A percentile compares a stretch with the other conserved stretches of the same genome.
Evolutionary conservation across 2,888 invertebrate genomes (phyloP).

Genomic region (Drosophila incognita): DNA sequence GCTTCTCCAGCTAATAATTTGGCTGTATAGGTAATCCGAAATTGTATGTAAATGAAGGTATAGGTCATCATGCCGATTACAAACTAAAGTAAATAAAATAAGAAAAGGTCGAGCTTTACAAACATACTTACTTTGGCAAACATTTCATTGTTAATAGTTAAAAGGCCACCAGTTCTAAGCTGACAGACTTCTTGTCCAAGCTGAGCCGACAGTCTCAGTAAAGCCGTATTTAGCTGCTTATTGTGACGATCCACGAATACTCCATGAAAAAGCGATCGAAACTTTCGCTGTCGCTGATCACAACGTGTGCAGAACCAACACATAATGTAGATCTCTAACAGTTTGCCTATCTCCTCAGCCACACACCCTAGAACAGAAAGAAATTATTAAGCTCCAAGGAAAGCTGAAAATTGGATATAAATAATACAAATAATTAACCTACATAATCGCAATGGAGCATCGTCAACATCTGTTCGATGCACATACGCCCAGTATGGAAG

Average conservation of each 20-base stretch:
- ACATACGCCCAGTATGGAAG: slow-evolving; percentile 62
- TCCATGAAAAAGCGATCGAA: slow-evolving; percentile 40
- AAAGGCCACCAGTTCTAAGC: slow-evolving; percentile 55
- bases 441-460: slow-evolving; percentile 25
- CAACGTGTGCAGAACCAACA: slow-evolving; percentile 62
- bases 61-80: slow-evolving; percentile 14
- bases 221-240: slow-evolving; percentile 33
- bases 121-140: slow-evolving; percentile 54
- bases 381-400: background rate
- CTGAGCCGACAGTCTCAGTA: slow-evolving; percentile 52
- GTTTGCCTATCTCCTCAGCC: slow-evolving; percentile 24
- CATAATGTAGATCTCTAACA: slow-evolving; percentile 33
- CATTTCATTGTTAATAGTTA: slow-evolving; percentile 53
- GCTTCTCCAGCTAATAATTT: background rate
- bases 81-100: background rate
- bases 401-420: too few relatives aligned
- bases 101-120: too few relatives aligned
- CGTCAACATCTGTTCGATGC: background rate
- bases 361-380: slow-evolving; percentile 23
- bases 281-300: slow-evolving; percentile 39
- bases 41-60: slow-evolving; percentile 48
- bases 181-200: slow-evolving; percentile 56
- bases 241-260: slow-evolving; percentile 44
- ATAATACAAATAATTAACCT: background rate
- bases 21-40: slow-evolving; percentile 39